Conservation (phyloP, 2,113 vertebrate species). For the human region DNA sequence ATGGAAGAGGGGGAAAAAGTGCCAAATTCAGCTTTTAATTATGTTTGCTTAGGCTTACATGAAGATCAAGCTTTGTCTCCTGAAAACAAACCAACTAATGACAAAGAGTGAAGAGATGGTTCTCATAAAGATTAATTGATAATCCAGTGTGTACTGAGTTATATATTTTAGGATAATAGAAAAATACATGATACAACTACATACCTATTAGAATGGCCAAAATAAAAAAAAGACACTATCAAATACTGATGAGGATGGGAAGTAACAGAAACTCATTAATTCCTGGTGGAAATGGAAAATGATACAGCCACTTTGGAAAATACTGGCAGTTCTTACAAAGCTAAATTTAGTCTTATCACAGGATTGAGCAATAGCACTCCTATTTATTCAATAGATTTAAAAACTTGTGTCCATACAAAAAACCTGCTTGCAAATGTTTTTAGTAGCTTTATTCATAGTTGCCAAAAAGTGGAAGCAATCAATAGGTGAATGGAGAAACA, state of each 20-base stretch:
- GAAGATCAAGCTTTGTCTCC: background rate
- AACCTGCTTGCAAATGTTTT: background rate
- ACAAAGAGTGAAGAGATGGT: background rate
- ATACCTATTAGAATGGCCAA: background rate
- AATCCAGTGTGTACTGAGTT: background rate
- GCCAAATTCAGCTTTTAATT: slow-evolving; percentile 16
- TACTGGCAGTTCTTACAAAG: background rate
- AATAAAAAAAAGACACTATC: background rate
- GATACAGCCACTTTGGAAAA: background rate
- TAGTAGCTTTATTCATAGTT: slow-evolving; percentile 15
- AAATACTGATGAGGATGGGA: background rate
- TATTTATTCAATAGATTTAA: background rate
- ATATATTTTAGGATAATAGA: background rate
- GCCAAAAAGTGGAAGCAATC: background rate
- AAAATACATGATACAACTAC: background rate
- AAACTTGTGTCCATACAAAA: background rate
- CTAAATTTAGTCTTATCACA: background rate
- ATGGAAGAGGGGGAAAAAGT: background rate
- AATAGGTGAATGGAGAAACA: background rate
- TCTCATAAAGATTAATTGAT: background rate
- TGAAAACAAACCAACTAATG: slow-evolving; percentile 12
- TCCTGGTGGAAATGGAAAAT: background rate
- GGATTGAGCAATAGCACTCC: background rate
- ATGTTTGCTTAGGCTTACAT: slow-evolving; percentile 14
- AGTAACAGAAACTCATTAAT: background rate